Evolutionary conservation across 2,113 vertebrate genomes (phyloP), one percentile per base, ranked within the genome.

Genomic region (Coreoperca whiteheadi): DNA sequence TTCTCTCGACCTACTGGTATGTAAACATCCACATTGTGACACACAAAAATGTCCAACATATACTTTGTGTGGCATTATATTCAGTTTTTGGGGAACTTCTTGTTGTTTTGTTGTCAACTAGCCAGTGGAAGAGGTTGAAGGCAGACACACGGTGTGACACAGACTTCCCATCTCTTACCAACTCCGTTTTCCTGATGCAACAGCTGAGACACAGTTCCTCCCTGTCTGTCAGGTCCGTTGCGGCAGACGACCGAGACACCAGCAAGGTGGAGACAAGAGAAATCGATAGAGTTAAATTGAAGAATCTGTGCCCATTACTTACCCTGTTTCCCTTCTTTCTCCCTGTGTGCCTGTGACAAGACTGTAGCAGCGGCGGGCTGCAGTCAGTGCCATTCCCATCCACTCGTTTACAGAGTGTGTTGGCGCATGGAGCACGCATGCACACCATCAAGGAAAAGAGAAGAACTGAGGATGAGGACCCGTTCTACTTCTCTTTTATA

Each of bases 281-380:
- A 92, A 95, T 94, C 92, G 16, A 94, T 94, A 61, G 87, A 92
- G 86, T 87, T 90, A 94, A 91, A 94, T 92, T 91, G 91, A 90
- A 94, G 90, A 94, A 92, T 92, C 90, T 88, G 84, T 86, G 87
- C 70, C 91, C 87, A 94, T 94, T 94, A 93, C 84, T 87, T 93
- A 88, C 59, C 88, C 92, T 73, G 88, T 91, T 91, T 94, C 86
- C 89, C 78, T 73, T 86, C 88, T 80, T 79, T 73, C 70, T 82
- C 68, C 54, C 74, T 46, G 46, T 82, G 70, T 67, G 68, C 72
- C 77, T 74, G 60, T 85, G 88, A 87, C 87, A 83, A 37, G 67
- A 71, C 71, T 84, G 83, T 76, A 66, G 82, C 70, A 56, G 64
- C 63, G 23, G 63, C 10, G 60, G 23, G 18, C 53, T 25, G 78